Percentiles rank a stretch among this genome's conserved stretches.
Evolutionary conservation across 2,797 vertebrate genomes (phyloP).

Genomic region (Orientallactaga sibirica): DNA sequence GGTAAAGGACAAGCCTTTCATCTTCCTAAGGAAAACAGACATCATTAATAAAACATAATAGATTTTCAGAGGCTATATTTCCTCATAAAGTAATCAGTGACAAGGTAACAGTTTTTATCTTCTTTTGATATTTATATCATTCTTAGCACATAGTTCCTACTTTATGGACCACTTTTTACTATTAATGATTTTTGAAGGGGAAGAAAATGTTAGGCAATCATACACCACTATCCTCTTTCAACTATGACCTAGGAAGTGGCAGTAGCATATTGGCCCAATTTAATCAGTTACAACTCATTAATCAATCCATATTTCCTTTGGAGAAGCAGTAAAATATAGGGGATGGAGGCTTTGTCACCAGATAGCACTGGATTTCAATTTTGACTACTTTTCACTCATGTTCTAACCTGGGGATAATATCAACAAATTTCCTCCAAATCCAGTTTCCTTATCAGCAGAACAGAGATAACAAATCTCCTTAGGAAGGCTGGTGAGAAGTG

Average conservation of each 20-base stretch:
- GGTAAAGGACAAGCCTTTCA: conserved; percentile 59
- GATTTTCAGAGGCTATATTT: conserved; percentile 31
- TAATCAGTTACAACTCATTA: not conserved
- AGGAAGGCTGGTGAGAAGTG: not conserved
- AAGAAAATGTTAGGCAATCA: not conserved
- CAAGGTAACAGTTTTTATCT: conserved; percentile 69
- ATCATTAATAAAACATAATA: conserved; percentile 75
- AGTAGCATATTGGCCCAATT: not conserved
- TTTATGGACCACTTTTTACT: conserved; percentile 64
- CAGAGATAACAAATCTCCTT: not conserved
- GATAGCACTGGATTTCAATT: not conserved
- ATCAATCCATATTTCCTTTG: not conserved
- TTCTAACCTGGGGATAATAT: not conserved
- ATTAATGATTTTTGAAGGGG: conserved; percentile 60
- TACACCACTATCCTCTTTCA: not conserved
- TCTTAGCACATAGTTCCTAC: conserved; percentile 74
- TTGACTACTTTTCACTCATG: not conserved
- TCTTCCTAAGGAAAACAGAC: conserved; percentile 16
- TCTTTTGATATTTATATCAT: conserved; percentile 49
- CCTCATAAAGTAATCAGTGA: conserved; percentile 64
- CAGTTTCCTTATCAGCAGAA: not conserved
- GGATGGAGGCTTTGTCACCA: not conserved
- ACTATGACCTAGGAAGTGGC: not conserved
- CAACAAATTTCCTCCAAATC: not conserved
- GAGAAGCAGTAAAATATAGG: not conserved